Base-by-base conservation (phyloP, 2,797 vertebrate species). In the Schizopygopsis pylzovi region DNA sequence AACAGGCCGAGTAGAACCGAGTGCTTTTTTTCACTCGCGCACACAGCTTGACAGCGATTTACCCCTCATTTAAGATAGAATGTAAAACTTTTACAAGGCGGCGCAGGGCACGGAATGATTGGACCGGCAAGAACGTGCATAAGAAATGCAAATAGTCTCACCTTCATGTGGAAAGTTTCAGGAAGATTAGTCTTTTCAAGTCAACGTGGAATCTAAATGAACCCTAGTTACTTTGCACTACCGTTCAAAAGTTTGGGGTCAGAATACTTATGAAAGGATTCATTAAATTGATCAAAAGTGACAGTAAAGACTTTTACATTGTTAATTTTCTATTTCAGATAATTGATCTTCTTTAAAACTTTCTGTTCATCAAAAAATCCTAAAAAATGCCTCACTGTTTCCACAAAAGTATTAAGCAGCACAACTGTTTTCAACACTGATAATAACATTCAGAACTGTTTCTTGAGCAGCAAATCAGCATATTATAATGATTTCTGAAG, bases 41-140 rank as follows among this genome's bases (percentile, higher is more conserved):
- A 83, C 91, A 90, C 89, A 92, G 92, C 92, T 92, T 89, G 91
- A 90, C 92, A 91, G 93, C 91, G 92, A 91, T 91, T 94, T 92
- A 92, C 91, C 90, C 93, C 91, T 94, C 93, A 93, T 94, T 95
- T 93, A 92, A 93, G 92, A 89, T 79, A 82, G 93, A 93, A 94
- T 94, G 81, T 85, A 91, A 92, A 94, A 52, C 54, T 52, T 75
- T 82, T 45, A 91, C 90, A 93, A 92, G 91, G 93, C 92, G 92
- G 89, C 90, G 92, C 93, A 93, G 90, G 93, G 92, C 91, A 88
- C 80, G 84, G 56, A 65, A 54, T 52, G 65, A 85, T 63, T 56
- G 56, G 72, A 65, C 37, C 20, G 22, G 22, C 68, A 54, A 37
- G 78, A 54, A 37, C 10, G 16, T 39, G 68, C 41, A 80, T 68